Conservation (phyloP, 2,888 invertebrate genomes). For the Drosophila flavopinicola region DNA sequence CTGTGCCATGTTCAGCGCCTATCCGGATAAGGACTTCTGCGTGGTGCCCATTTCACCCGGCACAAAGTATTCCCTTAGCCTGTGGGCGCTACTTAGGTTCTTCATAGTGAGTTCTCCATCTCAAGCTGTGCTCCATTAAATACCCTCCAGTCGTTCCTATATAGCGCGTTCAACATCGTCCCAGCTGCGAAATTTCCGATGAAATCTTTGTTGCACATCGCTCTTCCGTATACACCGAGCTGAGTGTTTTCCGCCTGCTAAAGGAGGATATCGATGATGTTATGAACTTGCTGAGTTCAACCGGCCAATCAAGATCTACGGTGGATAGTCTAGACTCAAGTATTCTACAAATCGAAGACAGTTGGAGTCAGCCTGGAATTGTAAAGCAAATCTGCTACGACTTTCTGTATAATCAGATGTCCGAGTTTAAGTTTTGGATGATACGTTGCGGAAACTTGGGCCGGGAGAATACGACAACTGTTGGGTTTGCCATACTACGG, state of each 20-base stretch:
- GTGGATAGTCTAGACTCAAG: no score
- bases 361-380: no score
- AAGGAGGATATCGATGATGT: slow-evolving; percentile 54
- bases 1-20: slow-evolving; percentile 88
- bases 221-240: slow-evolving; percentile 69
- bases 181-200: slow-evolving; percentile 58
- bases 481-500: slow-evolving; percentile 78
- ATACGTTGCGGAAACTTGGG: slow-evolving; percentile 64
- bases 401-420: slow-evolving; percentile 49
- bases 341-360: no score
- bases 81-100: slow-evolving; percentile 59
- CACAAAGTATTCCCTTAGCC: slow-evolving; percentile 34
- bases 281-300: slow-evolving; percentile 16
- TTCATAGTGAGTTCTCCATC: slow-evolving; percentile 67
- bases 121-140: not conserved
- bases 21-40: slow-evolving; percentile 87
- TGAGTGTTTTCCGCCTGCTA: slow-evolving; percentile 52
- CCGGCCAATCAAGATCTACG: not conserved
- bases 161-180: slow-evolving; percentile 72
- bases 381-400: slow-evolving; percentile 61
- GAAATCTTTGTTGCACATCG: slow-evolving; percentile 78
- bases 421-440: slow-evolving; percentile 55
- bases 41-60: slow-evolving; percentile 62
- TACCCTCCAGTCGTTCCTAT: not conserved
- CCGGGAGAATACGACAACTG: slow-evolving; percentile 45